Evolutionary conservation across 2,113 vertebrate species (phyloP), one percentile per base, ranked within the genome.

Genomic region (Psilopogon haemacephalus): DNA sequence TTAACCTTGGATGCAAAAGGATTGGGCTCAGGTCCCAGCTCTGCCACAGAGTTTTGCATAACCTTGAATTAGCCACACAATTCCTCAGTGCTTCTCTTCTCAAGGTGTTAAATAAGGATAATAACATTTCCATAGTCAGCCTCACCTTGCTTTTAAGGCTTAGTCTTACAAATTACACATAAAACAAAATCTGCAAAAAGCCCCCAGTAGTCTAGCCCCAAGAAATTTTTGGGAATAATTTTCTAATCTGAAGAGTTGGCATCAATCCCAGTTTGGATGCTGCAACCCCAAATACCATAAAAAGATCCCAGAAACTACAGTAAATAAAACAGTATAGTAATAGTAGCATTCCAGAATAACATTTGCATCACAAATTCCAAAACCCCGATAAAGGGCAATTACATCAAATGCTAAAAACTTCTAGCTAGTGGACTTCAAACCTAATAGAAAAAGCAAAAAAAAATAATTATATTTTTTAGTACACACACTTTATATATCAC

Each of bases 21-120:
- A 56, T 1, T 81, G 62, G 86, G 86, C 86, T 95, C 18, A 60
- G 63, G 50, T 90, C 77, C 90, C 88, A 86, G 77, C 44, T 92
- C 80, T 79, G 33, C 70, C 70, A 90, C 46, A 21, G 73, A 70
- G 28, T 73, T 90, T 88, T 92, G 70, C 74, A 62, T 67, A 88
- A 92, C 77, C 77, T 89, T 82, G 63, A 89, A 84, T 84, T 75
- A 95, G 77, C 46, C 67, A 26, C 18, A 83, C 69, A 82, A 92
- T 84, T 78, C 15, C 15, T 52, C 30, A 24, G 32, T 64, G 20
- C 38, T 74, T 74, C 73, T 78, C 30, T 81, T 84, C 60, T 77
- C 55, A 40, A 79, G 28, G 35, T 84, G 81, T 76, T 90, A 65
- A 95, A 60, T 17, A 58, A 18, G 13, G 70, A 71, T 54, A 80